Base-by-base conservation (phyloP, 1,140 invertebrate species). In the Brachionus calyciflorus region DNA sequence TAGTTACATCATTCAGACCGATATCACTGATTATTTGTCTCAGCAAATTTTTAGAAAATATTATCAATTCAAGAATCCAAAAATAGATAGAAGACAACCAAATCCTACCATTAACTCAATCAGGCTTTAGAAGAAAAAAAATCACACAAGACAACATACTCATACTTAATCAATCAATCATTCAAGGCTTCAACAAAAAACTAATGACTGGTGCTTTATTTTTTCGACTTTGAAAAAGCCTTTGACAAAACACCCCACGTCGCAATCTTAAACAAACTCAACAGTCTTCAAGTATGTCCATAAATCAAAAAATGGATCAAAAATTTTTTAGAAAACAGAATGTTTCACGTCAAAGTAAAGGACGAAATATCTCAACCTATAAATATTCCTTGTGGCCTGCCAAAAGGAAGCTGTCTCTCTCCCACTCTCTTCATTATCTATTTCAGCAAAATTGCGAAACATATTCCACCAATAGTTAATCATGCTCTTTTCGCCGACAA, bases 151-250 rank as follows among this genome's bases (percentile, higher is more conserved):
- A 84, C 69, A 83, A 85, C 77, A 21, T 85, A 1, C 53, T 80
- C 0, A 70, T 81, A 65, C 79, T 87, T 10, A 79, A 80, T 0
- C 80, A 82, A 65, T 69, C 81, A 37, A 81, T 85, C 0, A 78
- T 68, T 0, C 37, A 78, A 9, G 79, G 79, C 17, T 82, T 81
- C 19, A 83, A 82, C 68, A 79, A 79, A 78, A 80, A 81, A 3
- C 57, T 80, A 33, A 75, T 79, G 6, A 80, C 81, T 5, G 76
- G 77, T 0, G 77, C 81, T 40, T 24, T 84, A 0, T 76, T n/a
- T 84, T 10, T 79, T 86, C 14, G 84, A 86, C 44, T 78, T 85
- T 2, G 80, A 80, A 48, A 84, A 85, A 78, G 82, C 84, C 0
- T 85, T 85, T 53, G 85, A 86, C 60, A 78, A 77, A 68, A 81